A percentile compares a stretch with the other conserved stretches of the same genome.
These are phyloP conservation scores for Ceryle rudis DNA, from an alignment of 2,797 vertebrate genomes.

Conservation along the genomic window DNA sequence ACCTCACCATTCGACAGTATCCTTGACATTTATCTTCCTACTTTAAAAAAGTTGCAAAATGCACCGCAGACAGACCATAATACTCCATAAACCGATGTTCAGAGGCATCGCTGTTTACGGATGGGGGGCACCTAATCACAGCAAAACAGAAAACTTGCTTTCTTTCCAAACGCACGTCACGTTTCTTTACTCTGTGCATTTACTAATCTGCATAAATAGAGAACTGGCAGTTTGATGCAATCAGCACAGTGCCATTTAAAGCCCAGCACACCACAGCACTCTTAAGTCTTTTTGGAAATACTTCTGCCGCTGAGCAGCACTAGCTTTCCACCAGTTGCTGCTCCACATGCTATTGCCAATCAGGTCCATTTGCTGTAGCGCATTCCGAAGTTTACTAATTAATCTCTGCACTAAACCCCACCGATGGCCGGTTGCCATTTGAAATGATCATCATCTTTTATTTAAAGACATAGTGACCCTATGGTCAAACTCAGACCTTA, in stretches of 20 bases:
- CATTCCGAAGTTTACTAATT: slow-evolving; percentile 82
- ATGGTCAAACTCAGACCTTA: not conserved
- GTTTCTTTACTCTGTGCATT: not conserved
- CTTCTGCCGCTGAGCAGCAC: slow-evolving; percentile 74
- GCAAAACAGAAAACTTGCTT: not conserved
- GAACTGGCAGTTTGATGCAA: slow-evolving; percentile 33
- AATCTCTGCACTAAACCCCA: slow-evolving; percentile 74
- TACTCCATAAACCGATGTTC: not conserved
- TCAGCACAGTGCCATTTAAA: slow-evolving; percentile 60
- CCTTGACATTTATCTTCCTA: not conserved
- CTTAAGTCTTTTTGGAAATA: slow-evolving; percentile 80
- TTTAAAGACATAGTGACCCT: slow-evolving; percentile 60
- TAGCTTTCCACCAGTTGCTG: slow-evolving; percentile 78
- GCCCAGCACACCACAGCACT: slow-evolving; percentile 58
- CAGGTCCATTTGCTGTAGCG: slow-evolving; percentile 81
- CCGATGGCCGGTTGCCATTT: slow-evolving; percentile 55
- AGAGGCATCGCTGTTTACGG: not conserved
- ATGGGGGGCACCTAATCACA: not conserved
- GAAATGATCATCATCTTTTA: slow-evolving; percentile 64
- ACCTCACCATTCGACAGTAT: not conserved
- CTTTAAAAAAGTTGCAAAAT: not conserved
- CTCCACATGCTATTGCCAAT: slow-evolving; percentile 90
- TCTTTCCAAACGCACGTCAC: not conserved
- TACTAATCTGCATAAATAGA: not conserved
- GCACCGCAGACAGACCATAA: not conserved